Percentiles rank a stretch among this genome's conserved stretches.
These are phyloP conservation scores for Gnatocerus cornutus DNA, from an alignment of 2,888 invertebrate genomes.

Conservation along the genomic window DNA sequence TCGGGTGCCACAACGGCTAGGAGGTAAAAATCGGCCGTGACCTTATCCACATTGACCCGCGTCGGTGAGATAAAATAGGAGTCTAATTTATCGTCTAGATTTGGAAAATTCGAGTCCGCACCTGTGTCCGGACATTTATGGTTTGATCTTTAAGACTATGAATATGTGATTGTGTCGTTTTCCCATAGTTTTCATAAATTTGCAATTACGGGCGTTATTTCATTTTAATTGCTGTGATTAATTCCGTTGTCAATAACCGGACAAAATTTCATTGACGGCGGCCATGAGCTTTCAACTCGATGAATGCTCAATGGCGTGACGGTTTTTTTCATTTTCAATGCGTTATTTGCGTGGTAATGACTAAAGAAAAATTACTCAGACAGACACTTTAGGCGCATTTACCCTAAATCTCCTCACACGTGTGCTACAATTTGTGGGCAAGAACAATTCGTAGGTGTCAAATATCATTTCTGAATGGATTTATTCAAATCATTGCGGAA, in stretches of 20 bases:
- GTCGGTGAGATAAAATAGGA: constrained; percentile 22
- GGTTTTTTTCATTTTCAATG: not conserved
- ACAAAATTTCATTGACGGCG: constrained; percentile 33
- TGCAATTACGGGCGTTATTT: constrained; percentile 12
- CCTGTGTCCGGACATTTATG: constrained; percentile 34
- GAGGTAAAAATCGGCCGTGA: constrained; percentile 3
- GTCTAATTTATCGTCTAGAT: constrained; percentile 25
- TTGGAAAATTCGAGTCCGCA: constrained; percentile 34
- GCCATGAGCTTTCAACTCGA: constrained; percentile 29
- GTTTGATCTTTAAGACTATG: constrained; percentile 18
- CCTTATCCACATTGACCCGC: constrained; percentile 11
- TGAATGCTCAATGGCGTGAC: constrained; percentile 25
- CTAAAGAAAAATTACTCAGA: not conserved
- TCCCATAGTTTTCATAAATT: constrained; percentile 32
- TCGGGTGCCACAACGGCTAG: constrained; percentile 13
- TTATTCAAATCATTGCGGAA: not conserved
- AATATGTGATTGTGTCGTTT: constrained; percentile 7
- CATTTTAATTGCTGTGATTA: constrained; percentile 9
- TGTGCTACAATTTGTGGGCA: not conserved
- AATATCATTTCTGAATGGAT: not conserved
- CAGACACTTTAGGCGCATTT: not conserved
- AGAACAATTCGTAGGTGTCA: not conserved
- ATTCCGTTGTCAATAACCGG: constrained; percentile 27
- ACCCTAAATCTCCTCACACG: not conserved
- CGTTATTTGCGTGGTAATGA: not conserved